These are phyloP conservation scores for Atractosteus spatula DNA, from an alignment of 2,113 vertebrate genomes.

Conservation along the genomic window DNA sequence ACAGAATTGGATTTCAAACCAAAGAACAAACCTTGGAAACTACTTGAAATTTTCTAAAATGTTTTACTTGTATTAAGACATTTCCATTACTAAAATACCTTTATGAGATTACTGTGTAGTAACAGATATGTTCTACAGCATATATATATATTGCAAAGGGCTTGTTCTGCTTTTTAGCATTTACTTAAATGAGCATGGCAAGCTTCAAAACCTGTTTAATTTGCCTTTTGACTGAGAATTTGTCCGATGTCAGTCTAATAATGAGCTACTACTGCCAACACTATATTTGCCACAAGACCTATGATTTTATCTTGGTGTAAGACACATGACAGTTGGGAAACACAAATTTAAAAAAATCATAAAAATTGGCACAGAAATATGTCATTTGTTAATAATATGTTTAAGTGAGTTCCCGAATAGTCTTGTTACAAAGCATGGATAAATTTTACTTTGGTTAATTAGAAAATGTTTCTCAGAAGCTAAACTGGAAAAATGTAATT, in stretches of 20 bases:
- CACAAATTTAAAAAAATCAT: neutral
- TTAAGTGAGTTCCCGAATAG: neutral
- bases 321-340: neutral
- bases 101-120: neutral
- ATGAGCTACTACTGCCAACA: slow-evolving; percentile 4
- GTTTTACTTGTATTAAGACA: slow-evolving; percentile 3
- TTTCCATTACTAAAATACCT: slow-evolving; percentile 5
- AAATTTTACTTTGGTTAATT: neutral
- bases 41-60: slow-evolving; percentile 19
- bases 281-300: neutral
- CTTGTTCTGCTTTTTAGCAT: neutral
- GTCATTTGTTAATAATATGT: slow-evolving; percentile 5
- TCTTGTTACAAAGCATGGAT: neutral
- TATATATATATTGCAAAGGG: neutral
- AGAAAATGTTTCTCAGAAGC: neutral
- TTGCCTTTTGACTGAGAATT: neutral
- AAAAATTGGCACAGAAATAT: neutral
- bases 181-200: neutral
- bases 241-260: neutral
- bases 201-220: slow-evolving; percentile 5
- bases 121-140: neutral
- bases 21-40: slow-evolving; percentile 20
- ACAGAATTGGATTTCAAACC: slow-evolving; percentile 16
- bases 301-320: neutral
- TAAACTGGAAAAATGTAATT: slow-evolving; percentile 20